A percentile compares a stretch with the other conserved stretches of the same genome.
Evolutionary conservation across 2,113 vertebrate species (phyloP).

Genomic region (Prochilodus magdalenae): DNA sequence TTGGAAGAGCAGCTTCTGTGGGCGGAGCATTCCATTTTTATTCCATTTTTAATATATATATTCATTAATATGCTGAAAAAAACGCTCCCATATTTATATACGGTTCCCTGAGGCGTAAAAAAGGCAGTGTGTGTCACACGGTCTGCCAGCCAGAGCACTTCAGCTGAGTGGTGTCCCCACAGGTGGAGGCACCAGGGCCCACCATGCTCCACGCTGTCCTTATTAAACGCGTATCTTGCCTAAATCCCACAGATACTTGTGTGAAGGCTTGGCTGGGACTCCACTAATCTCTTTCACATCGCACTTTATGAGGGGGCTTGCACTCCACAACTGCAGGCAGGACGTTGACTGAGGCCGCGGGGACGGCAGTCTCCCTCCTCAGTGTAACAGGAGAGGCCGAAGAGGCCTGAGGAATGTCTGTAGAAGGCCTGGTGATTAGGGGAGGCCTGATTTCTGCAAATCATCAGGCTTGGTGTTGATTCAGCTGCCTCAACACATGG

Average conservation of each 20-base stretch:
- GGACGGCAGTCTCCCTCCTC: conserved; percentile 1
- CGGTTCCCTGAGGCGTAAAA: no score
- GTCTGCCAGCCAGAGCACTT: no score
- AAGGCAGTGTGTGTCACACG: no score
- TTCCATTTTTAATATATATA: no score
- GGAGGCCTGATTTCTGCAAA: conserved; percentile 45
- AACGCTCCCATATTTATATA: no score
- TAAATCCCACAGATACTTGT: not conserved
- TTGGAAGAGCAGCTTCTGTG: no score
- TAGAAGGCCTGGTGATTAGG: conserved; percentile 18
- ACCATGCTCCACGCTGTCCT: no score
- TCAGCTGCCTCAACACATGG: conserved; percentile 40
- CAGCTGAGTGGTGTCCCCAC: no score
- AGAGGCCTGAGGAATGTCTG: conserved; percentile 30
- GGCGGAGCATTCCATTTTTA: no score
- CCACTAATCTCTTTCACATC: conserved; percentile 16
- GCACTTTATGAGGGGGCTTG: not conserved
- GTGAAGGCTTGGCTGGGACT: not conserved
- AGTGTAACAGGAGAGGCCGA: conserved; percentile 21
- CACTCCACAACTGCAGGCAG: not conserved
- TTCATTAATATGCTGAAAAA: no score
- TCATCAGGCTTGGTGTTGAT: conserved; percentile 46
- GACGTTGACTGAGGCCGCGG: not conserved
- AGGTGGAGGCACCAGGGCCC: not conserved
- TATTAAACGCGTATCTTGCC: not conserved